These are phyloP conservation scores for Manduca sexta DNA, from an alignment of 1,140 invertebrate genomes.

Conservation along the genomic window DNA sequence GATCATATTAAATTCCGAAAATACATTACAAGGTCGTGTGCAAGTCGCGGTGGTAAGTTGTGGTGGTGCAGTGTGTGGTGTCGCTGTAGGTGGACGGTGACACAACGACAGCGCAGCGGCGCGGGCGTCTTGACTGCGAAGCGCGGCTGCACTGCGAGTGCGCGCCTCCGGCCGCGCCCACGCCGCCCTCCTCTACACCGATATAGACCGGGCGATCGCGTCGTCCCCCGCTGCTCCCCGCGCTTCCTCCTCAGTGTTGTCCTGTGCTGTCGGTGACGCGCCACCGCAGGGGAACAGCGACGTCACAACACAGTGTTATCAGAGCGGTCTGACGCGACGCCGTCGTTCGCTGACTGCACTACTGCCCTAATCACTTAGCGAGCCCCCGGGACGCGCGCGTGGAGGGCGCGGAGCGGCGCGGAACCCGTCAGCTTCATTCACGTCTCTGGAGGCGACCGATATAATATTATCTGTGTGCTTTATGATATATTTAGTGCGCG, in stretches of 20 bases:
- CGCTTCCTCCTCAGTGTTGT: background rate
- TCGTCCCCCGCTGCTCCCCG: background rate
- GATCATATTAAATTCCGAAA: too few relatives aligned
- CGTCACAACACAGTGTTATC: too few relatives aligned
- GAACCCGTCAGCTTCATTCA: too few relatives aligned
- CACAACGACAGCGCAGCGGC: background rate
- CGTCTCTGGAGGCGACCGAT: too few relatives aligned
- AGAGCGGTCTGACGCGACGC: background rate
- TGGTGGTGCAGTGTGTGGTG: too few relatives aligned
- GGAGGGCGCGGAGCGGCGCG: too few relatives aligned
- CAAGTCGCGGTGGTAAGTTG: too few relatives aligned
- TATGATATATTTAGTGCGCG: too few relatives aligned
- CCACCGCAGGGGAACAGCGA: background rate
- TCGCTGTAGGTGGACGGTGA: background rate
- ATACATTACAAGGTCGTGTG: too few relatives aligned
- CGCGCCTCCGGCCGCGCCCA: background rate
- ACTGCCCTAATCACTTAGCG: background rate
- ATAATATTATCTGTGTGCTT: too few relatives aligned
- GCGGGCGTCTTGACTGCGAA: background rate
- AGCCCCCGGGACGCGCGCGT: too few relatives aligned
- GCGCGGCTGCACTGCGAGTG: background rate
- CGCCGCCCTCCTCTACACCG: background rate
- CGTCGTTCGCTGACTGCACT: background rate
- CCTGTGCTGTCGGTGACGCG: background rate
- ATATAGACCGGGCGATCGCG: background rate